A percentile compares a stretch with the other conserved stretches of the same genome.
Evolutionary conservation across 1,140 invertebrate species (phyloP).

Genomic region (Listronotus oregonensis): DNA sequence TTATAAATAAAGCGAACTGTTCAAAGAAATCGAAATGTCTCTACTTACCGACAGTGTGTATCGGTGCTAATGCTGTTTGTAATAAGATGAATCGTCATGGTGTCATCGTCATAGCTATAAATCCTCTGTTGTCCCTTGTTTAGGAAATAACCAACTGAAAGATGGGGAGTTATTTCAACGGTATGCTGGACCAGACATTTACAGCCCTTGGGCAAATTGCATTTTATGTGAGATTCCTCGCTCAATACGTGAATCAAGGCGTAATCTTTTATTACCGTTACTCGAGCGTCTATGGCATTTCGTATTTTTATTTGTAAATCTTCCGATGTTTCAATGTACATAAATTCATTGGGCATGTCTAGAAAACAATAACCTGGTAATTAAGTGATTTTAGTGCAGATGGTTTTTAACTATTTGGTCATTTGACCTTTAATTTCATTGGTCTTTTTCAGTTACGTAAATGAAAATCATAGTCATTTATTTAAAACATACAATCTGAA

Average conservation of each 20-base stretch:
- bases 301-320: slow-evolving; percentile 41
- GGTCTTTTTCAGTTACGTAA: too few relatives aligned
- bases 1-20: too few relatives aligned
- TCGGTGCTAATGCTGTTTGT: slow-evolving; percentile 47
- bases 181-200: slow-evolving; percentile 46
- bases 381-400: neutral
- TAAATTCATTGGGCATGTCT: slow-evolving; percentile 46
- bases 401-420: neutral
- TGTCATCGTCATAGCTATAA: slow-evolving; percentile 45
- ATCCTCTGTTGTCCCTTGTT: slow-evolving; percentile 45
- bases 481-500: too few relatives aligned
- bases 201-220: slow-evolving; percentile 45
- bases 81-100: slow-evolving; percentile 43
- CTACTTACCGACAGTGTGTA: slow-evolving; percentile 41
- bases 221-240: slow-evolving; percentile 40
- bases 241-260: slow-evolving; percentile 44
- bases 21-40: too few relatives aligned
- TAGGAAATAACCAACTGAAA: slow-evolving; percentile 38
- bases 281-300: slow-evolving; percentile 39
- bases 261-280: slow-evolving; percentile 39
- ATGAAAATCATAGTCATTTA: too few relatives aligned
- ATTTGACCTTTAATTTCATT: neutral
- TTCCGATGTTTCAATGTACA: slow-evolving; percentile 50
- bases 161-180: slow-evolving; percentile 43
- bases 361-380: slow-evolving; percentile 16